A percentile compares a stretch with the other conserved stretches of the same genome.
phyloP scores from a whole-genome alignment of 2,797 vertebrate species.

The Helicolenus hilgendorfi region DNA sequence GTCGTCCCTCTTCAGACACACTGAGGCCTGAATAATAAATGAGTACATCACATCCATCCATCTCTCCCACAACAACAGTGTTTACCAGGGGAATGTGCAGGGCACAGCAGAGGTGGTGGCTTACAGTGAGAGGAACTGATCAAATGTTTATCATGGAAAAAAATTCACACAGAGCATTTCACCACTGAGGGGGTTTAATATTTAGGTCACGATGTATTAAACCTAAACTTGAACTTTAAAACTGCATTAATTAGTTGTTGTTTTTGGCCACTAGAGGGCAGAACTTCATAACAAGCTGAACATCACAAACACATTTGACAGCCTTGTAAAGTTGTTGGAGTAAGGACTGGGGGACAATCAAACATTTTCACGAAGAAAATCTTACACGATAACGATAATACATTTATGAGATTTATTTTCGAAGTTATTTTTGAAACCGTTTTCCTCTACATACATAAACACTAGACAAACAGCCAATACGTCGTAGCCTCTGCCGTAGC shows the following conservation, averaged over 20 bases:
- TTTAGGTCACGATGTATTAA: neutral
- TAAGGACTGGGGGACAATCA: too few relatives aligned
- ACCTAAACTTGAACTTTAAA: conserved; percentile 3
- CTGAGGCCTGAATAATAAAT: conserved; percentile 82
- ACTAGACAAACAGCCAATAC: neutral
- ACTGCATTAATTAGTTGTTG: neutral
- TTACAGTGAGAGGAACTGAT: conserved; percentile 16
- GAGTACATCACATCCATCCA: conserved; percentile 62
- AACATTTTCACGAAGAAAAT: too few relatives aligned
- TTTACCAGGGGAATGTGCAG: conserved; percentile 37
- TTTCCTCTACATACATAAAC: fast-evolving
- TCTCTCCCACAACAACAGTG: conserved; percentile 49
- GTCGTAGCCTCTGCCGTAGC: neutral
- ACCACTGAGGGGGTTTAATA: neutral
- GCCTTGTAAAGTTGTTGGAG: neutral
- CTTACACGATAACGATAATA: too few relatives aligned
- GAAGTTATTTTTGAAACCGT: too few relatives aligned
- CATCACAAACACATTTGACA: neutral
- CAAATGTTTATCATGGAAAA: conserved; percentile 30
- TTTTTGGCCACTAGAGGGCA: neutral
- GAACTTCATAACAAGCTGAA: neutral
- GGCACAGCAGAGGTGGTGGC: neutral
- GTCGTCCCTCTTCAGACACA: conserved; percentile 66
- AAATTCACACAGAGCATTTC: neutral
- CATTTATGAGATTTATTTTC: too few relatives aligned